Conservation (phyloP, 92 coral and sea anemone genomes). For the Palythoa heliodiscus region DNA sequence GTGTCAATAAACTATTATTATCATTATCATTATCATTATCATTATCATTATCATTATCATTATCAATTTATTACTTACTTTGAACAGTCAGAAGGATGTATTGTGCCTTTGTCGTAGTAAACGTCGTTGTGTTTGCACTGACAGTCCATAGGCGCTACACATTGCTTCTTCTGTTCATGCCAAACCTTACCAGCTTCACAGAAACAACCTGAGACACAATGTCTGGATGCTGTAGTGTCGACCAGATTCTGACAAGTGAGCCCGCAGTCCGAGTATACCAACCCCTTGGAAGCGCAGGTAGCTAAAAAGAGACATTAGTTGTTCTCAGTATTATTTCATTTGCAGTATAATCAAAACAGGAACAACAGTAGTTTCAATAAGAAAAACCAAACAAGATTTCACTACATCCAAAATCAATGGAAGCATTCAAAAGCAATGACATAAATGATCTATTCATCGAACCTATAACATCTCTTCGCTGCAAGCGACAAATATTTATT, state of each 20-base stretch:
- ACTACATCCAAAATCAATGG: too few species aligned
- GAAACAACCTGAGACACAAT: conserved; percentile 82
- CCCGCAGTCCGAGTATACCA: conserved; percentile 82
- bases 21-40: too few species aligned
- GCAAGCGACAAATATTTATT: too few species aligned
- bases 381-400: too few species aligned
- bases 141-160: conserved; percentile 68
- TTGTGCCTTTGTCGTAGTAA: conserved; percentile 75
- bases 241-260: conserved; percentile 85
- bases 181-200: conserved; percentile 74
- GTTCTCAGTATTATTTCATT: not conserved
- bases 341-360: not conserved
- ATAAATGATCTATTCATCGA: too few species aligned
- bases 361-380: not conserved
- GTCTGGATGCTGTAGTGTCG: conserved; percentile 42
- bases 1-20: too few species aligned
- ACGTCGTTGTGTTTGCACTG: conserved; percentile 87
- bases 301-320: conserved; percentile 33
- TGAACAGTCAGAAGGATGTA: conserved; percentile 91
- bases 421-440: too few species aligned
- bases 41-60: not conserved
- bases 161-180: conserved; percentile 75
- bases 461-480: too few species aligned
- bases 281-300: conserved; percentile 62
- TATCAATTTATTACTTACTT: conserved; percentile 63